Base-by-base conservation (phyloP, 2,888 invertebrate genomes). In the Tinea semifulvella region DNA sequence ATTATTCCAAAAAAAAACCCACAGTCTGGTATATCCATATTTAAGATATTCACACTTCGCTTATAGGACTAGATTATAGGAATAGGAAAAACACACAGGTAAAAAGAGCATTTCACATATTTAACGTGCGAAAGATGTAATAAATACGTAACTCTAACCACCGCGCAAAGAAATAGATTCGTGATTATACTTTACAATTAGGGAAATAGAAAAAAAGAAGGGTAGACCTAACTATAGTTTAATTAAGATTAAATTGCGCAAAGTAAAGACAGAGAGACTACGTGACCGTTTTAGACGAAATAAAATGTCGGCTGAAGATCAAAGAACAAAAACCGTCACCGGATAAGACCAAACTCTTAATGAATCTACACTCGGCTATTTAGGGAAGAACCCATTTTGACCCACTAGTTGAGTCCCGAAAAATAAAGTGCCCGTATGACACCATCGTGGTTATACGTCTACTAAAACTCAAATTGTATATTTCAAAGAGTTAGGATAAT, bases 261-360 rank as follows among this genome's bases (percentile, higher is more conserved):
- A 8, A 17, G 38, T 19, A 38, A 38, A 38, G 38, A 40, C 40
- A 20, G 22, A 11, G 13, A 40, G 22, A n/a, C n/a, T 40, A 40
- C 40, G 40, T 40, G 40, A 40, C 22, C 22, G 40, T 14, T 40
- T 20, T 40, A 20, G 13, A 3, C 17, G 38, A 38, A 38, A 38
- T 40, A 40, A 40, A 40, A 22, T 40, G 6, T 18, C 36, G 2
- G 40, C 13, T 22, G 36, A 13, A 40, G 40, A 40, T 40, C 40
- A 40, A 22, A 40, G 40, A 40, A 40, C 40, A 40, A 40, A 40
- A 40, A 40, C 13, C 40, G 40, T 40, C 40, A 40, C 40, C 40
- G 40, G 40, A 40, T 40, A 40, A 22, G 40, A 40, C 40, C 17
- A 13, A 17, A 40, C 40, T 40, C 40, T 40, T 40, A 40, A 40